These are phyloP conservation scores for Thymallus thymallus DNA, from an alignment of 2,113 vertebrate genomes.

Conservation along the genomic window DNA sequence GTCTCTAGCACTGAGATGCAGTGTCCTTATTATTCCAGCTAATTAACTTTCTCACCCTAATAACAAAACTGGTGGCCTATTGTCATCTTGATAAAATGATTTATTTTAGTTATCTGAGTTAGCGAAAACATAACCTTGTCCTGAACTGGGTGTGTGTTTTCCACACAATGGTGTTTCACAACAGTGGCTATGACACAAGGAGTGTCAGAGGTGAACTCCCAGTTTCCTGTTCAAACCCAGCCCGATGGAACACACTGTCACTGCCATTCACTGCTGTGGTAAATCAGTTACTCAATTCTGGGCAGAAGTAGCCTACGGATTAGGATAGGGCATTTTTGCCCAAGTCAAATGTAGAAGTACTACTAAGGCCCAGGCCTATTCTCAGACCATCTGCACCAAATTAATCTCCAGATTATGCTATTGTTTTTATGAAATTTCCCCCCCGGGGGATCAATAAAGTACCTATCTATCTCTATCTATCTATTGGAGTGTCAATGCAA, in stretches of 20 bases:
- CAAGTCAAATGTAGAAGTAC: neutral
- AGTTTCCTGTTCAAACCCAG: constrained; percentile 57
- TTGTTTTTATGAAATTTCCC: too few species aligned
- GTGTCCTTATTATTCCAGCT: constrained; percentile 22
- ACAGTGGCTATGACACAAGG: constrained; percentile 44
- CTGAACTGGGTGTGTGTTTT: constrained; percentile 57
- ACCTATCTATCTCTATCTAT: too few species aligned
- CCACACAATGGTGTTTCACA: constrained; percentile 46
- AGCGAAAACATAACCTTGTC: constrained; percentile 41
- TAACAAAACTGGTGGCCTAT: constrained; percentile 22
- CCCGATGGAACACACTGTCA: constrained; percentile 37
- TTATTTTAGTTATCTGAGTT: constrained; percentile 25
- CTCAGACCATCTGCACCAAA: too few species aligned
- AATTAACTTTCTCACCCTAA: constrained; percentile 23
- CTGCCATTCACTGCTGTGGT: constrained; percentile 31
- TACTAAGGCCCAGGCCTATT: too few species aligned
- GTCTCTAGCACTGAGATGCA: too few species aligned
- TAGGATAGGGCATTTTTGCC: neutral
- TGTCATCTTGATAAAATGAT: constrained; percentile 17
- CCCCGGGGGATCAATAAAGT: too few species aligned
- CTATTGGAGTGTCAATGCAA: too few species aligned
- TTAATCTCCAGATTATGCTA: too few species aligned
- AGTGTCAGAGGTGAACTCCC: constrained; percentile 59
- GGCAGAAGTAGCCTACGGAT: neutral
- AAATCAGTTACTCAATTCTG: constrained; percentile 40